These are phyloP conservation scores for Proisotoma minuta DNA, from an alignment of 2,888 invertebrate genomes.

Conservation along the genomic window DNA sequence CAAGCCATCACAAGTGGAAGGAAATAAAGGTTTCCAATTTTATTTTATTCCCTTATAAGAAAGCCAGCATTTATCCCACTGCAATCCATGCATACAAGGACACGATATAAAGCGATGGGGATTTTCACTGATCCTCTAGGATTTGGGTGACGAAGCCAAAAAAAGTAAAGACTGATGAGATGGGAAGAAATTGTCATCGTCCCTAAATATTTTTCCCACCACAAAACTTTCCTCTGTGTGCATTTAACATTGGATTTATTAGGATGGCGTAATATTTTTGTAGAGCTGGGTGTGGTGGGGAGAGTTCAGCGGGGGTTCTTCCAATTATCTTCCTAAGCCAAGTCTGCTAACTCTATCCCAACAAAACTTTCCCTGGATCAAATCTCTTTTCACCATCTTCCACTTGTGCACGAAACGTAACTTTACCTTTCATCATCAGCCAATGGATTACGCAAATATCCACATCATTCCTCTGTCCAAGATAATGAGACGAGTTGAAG, in stretches of 20 bases:
- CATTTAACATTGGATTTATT: background rate
- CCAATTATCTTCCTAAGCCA: constrained; percentile 48
- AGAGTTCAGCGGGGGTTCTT: constrained; percentile 47
- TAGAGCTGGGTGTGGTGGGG: constrained; percentile 2
- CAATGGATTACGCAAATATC: no score
- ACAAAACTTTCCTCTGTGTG: background rate
- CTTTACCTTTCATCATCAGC: no score
- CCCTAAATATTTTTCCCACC: background rate
- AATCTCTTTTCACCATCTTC: constrained; percentile 8
- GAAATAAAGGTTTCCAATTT: no score
- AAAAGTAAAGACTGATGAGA: background rate
- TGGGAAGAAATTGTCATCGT: constrained; percentile 7
- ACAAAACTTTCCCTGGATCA: no score
- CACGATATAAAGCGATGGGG: constrained; percentile 12
- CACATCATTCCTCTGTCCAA: no score
- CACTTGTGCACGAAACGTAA: constrained; percentile 7
- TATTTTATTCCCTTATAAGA: no score
- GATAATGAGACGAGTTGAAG: no score
- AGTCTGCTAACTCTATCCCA: no score
- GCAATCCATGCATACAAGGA: constrained; percentile 1
- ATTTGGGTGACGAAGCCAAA: constrained; percentile 9
- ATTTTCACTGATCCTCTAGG: constrained; percentile 13
- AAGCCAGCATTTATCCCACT: background rate
- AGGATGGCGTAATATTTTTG: background rate
- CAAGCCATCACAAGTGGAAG: no score